Evolutionary conservation across 2,888 invertebrate genomes (phyloP), one percentile per base, ranked within the genome.

Genomic region (Dendrolimus pini): DNA sequence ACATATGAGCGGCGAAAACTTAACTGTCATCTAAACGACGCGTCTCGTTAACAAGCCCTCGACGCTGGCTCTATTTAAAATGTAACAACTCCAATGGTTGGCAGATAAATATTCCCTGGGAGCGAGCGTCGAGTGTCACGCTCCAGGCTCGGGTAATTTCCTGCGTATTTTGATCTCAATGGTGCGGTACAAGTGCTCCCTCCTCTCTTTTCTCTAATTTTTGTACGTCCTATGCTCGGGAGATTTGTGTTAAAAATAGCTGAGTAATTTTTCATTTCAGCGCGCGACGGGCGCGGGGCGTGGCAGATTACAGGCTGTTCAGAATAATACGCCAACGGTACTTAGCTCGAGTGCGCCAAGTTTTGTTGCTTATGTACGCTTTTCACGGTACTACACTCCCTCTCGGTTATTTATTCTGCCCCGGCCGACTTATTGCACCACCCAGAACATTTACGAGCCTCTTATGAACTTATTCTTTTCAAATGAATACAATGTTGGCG

Each of bases 81-180:
- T 73, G 83, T 82, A 87, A 85, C 83, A 78, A 75, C 77, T 85
- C 86, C 78, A 82, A 87, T 83, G 83, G 82, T 78, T 82, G 82
- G 79, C 82, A 81, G 82, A 85, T 84, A 85, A 87, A 88, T 87
- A 85, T 82, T 85, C 83, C 80, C 76, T 75, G 71, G 71, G 78
- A 79, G 68, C 73, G 71, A 66, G 71, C 75, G 73, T 70, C 70
- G 69, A 47, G 47, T 47, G 47, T 47, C 70, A 67, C 73, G 82
- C 85, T 81, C 77, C 74, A 77, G 78, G 85, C 85, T 73, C 77
- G 30, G 71, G 87, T 88, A 87, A 90, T 89, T 89, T 89, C 88
- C 87, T 85, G 86, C 86, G 83, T 84, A 85, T 89, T 89, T 89
- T 85, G 88, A 89, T 86, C 87, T 87, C 88, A 89, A 90, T 89